Percentiles rank a stretch among this genome's conserved stretches.
Conservation (phyloP, 2,888 invertebrate genomes). For the Latrodectus hesperus region DNA sequence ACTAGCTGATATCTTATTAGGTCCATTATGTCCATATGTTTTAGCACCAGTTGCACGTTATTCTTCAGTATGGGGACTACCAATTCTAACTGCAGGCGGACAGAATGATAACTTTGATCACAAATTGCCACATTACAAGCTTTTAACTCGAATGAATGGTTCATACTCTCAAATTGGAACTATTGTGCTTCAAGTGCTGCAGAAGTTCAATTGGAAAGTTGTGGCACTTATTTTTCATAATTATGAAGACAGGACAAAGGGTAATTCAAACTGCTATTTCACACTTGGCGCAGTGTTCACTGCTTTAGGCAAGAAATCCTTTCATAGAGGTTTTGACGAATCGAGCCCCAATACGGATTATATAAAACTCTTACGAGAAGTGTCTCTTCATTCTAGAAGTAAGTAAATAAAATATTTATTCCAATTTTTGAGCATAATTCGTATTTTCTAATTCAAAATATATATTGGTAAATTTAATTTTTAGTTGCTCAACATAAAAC, state of each 20-base stretch:
- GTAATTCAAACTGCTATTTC: conserved; percentile 85
- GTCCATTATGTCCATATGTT: conserved; percentile 90
- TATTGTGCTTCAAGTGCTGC: conserved; percentile 82
- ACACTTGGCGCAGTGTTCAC: conserved; percentile 83
- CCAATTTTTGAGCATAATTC: not conserved
- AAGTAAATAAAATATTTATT: conserved; percentile 76
- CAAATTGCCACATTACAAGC: conserved; percentile 81
- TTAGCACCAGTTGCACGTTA: conserved; percentile 89
- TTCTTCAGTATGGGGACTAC: conserved; percentile 86
- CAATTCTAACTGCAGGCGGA: conserved; percentile 87
- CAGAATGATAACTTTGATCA: conserved; percentile 85
- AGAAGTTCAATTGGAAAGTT: conserved; percentile 84
- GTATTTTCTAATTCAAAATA: too few relatives aligned
- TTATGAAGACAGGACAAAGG: conserved; percentile 78
- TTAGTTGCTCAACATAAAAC: too few relatives aligned
- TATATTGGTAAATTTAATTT: too few relatives aligned
- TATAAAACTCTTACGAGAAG: conserved; percentile 79
- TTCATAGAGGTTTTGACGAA: conserved; percentile 81
- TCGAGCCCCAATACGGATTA: conserved; percentile 78
- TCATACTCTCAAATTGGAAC: conserved; percentile 79
- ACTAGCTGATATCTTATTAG: conserved; percentile 86
- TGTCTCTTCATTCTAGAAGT: conserved; percentile 83
- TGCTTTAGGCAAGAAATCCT: conserved; percentile 77
- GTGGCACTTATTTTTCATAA: conserved; percentile 85
- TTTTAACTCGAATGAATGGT: conserved; percentile 89